These are phyloP conservation scores for Chaenogobius annularis DNA, from an alignment of 2,113 vertebrate species.

Conservation along the genomic window DNA sequence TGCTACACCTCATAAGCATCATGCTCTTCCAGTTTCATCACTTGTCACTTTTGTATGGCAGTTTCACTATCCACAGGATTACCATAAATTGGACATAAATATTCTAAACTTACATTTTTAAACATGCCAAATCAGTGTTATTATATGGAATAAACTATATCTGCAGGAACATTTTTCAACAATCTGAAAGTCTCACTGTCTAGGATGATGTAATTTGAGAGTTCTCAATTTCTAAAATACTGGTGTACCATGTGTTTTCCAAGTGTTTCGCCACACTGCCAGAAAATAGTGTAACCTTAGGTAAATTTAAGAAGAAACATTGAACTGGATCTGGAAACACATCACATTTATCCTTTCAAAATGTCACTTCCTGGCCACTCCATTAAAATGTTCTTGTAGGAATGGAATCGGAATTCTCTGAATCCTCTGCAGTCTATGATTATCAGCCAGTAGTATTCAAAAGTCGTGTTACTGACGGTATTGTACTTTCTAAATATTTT, in stretches of 20 bases:
- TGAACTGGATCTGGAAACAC: not conserved
- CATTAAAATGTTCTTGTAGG: too few relatives aligned
- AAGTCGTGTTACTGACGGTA: too few relatives aligned
- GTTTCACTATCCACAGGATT: conserved; percentile 29
- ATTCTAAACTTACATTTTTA: not conserved
- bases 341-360: not conserved
- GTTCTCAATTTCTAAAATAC: not conserved
- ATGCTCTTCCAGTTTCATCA: conserved; percentile 49
- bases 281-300: not conserved
- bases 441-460: too few relatives aligned
- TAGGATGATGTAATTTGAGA: not conserved
- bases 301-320: not conserved
- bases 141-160: not conserved
- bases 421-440: too few relatives aligned
- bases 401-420: too few relatives aligned
- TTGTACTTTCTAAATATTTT: too few relatives aligned
- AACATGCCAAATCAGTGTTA: not conserved
- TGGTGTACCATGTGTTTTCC: not conserved
- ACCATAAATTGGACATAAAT: conserved; percentile 12
- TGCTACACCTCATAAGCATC: conserved; percentile 68
- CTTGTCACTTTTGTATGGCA: conserved; percentile 42
- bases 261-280: not conserved
- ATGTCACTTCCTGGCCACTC: not conserved
- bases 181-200: not conserved
- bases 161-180: not conserved